Conservation (phyloP, 1,140 invertebrate species). For the Helicoverpa armigera region DNA sequence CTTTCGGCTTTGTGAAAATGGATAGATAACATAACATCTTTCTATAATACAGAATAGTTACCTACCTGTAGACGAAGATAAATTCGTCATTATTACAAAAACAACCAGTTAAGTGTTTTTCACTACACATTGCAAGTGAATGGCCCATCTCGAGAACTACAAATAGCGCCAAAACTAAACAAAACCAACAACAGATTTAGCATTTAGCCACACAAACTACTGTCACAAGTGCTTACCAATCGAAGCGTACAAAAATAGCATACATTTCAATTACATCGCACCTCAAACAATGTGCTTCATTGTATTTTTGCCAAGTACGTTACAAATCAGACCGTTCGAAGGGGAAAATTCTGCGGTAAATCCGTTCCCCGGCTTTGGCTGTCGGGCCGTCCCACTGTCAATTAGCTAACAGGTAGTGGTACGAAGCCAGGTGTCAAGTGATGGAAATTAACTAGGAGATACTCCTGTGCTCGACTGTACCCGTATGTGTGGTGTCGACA, state of each 20-base stretch:
- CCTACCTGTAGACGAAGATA: no score
- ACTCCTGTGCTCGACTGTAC: slow-evolving; percentile 37
- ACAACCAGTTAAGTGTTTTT: no score
- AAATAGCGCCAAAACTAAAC: no score
- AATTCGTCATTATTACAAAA: no score
- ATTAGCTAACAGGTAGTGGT: slow-evolving; percentile 75
- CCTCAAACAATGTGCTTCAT: slow-evolving; percentile 4
- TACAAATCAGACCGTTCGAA: slow-evolving; percentile 31
- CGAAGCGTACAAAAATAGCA: background rate
- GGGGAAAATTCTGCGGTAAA: slow-evolving; percentile 64
- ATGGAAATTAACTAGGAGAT: slow-evolving; percentile 71
- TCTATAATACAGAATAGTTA: no score
- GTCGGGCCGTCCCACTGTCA: slow-evolving; percentile 72
- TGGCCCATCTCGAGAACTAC: no score
- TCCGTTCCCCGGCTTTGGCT: slow-evolving; percentile 64
- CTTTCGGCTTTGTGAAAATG: no score
- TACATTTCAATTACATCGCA: background rate
- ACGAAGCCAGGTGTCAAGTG: slow-evolving; percentile 74
- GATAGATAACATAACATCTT: no score
- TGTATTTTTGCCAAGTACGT: slow-evolving; percentile 45
- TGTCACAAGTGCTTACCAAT: background rate
- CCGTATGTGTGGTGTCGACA: slow-evolving; percentile 14
- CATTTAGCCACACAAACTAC: no score
- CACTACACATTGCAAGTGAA: no score
- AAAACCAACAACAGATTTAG: no score